Conservation (phyloP, 1,140 invertebrate species). For the Pachyrhynchus sulphureomaculatus region DNA sequence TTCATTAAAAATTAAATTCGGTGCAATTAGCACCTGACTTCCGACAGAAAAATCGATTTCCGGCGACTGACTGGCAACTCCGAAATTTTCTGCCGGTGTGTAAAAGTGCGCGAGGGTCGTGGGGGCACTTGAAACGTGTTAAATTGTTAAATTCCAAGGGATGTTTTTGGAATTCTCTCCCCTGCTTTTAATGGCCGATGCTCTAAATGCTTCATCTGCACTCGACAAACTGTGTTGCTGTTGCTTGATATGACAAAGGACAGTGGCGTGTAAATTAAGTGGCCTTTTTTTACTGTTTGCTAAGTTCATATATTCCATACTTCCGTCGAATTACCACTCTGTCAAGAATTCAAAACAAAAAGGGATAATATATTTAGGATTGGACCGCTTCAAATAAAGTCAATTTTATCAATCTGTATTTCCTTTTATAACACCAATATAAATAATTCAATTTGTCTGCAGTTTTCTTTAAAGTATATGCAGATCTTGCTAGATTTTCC, state of each 20-base stretch:
- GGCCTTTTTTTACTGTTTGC: too few relatives aligned
- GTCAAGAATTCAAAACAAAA: too few relatives aligned
- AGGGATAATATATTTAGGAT: too few relatives aligned
- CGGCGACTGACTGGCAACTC: slow-evolving; percentile 6
- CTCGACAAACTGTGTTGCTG: slow-evolving; percentile 29
- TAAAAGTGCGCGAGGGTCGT: background rate
- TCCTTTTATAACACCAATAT: too few relatives aligned
- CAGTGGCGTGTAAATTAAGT: slow-evolving; percentile 15
- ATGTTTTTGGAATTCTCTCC: slow-evolving; percentile 8
- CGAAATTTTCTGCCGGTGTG: too few relatives aligned
- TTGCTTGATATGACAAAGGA: slow-evolving; percentile 18
- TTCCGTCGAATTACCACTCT: too few relatives aligned
- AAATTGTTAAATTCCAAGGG: slow-evolving; percentile 5
- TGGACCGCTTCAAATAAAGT: too few relatives aligned
- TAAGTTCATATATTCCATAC: too few relatives aligned
- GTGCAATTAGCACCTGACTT: slow-evolving; percentile 28
- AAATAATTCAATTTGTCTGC: too few relatives aligned
- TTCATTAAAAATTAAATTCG: slow-evolving; percentile 24
- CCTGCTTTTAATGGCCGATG: slow-evolving; percentile 26
- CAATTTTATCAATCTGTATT: too few relatives aligned
- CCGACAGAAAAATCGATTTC: slow-evolving; percentile 30
- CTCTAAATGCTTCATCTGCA: slow-evolving; percentile 31
- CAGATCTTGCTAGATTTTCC: too few relatives aligned
- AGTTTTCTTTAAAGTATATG: too few relatives aligned
- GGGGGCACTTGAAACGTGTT: slow-evolving; percentile 3